Evolutionary conservation across 2,888 invertebrate genomes (phyloP).

Genomic region (Parthenolecanium corni): DNA sequence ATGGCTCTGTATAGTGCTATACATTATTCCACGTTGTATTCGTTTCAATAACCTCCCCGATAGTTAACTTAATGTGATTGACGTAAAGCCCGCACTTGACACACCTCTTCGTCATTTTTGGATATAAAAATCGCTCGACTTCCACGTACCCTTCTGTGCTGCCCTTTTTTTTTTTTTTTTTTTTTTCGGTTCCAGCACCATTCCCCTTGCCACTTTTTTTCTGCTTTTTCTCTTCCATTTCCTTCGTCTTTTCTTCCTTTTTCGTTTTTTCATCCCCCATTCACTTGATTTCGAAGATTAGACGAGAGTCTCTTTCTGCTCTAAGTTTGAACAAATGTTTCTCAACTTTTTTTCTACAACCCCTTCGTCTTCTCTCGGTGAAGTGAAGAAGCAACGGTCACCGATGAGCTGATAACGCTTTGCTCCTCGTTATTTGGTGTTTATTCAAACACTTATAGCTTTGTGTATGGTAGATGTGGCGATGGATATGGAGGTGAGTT

Average conservation of each 20-base stretch:
- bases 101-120: conserved; percentile 20
- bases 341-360: no score
- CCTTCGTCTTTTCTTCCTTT: not conserved
- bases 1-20: no score
- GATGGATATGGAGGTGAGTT: no score
- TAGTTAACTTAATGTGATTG: conserved; percentile 28
- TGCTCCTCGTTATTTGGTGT: no score
- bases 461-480: no score
- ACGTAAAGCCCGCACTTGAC: conserved; percentile 26
- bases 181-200: not conserved
- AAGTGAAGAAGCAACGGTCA: no score
- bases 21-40: conserved; percentile 14
- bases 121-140: conserved; percentile 17
- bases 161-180: not conserved
- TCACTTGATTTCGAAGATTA: conserved; percentile 3
- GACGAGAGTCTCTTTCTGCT: no score
- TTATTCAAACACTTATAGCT: no score
- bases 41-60: conserved; percentile 26
- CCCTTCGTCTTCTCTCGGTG: no score
- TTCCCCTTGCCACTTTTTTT: no score
- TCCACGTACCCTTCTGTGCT: not conserved
- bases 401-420: no score
- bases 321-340: not conserved
- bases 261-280: conserved; percentile 1
- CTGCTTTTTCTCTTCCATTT: no score